Evolutionary conservation across 2,888 invertebrate species (phyloP), one percentile per base, ranked within the genome.

Genomic region (Lasioglossum morio): DNA sequence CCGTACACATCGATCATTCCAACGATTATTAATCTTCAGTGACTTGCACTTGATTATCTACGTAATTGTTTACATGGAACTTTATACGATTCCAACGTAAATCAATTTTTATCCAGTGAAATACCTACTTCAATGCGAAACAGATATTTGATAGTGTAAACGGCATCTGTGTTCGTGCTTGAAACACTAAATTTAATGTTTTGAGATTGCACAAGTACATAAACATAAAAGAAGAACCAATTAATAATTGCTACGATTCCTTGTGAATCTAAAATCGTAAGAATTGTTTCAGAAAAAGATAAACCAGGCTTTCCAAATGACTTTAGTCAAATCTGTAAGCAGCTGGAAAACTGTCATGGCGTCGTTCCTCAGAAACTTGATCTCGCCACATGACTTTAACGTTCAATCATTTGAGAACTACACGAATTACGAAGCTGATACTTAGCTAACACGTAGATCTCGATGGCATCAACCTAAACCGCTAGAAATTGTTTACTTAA

Each of bases 401-500:
- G 70, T 40, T 70, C n/a, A n/a, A 40, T 70, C 14, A 12, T 23
- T 40, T 40, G 70, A 14, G 23, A n/a, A n/a, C 70, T 40, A n/a
- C 37, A n/a, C 40, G 70, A 70, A n/a, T n/a, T 70, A n/a, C n/a
- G 40, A 70, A 40, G 40, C 40, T 40, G 40, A 70, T 70, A 70
- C 40, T 40, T 70, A 23, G 40, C 70, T 14, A 14, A 70, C 23
- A 70, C 70, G 23, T 40, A 14, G n/a, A 40, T 10, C 37, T 40
- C 40, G 69, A 23, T 37, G 37, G 69, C 69, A 69, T 37, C 37
- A 69, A 69, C 69, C 34, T 69, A 69, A 69, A 69, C 23, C 69
- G 69, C 69, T 69, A 69, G 37, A 69, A 69, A 69, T 69, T 69
- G 23, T 69, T 69, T 37, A 63, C 63, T 63, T 63, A 63, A 63